phyloP scores from a whole-genome alignment of 1,140 invertebrate genomes.

The Helicoverpa armigera region DNA sequence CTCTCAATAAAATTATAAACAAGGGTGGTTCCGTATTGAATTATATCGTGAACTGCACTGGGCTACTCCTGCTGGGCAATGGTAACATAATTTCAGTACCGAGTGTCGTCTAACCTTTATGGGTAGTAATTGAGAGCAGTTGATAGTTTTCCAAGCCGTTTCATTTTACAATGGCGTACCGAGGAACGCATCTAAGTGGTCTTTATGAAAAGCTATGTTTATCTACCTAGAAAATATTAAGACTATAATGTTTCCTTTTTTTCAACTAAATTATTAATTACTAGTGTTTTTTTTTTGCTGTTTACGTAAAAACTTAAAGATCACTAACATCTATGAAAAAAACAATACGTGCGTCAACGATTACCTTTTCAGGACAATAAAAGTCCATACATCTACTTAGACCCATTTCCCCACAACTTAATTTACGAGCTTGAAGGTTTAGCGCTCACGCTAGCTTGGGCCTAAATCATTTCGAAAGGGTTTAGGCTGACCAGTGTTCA shows the following conservation, averaged over 20 bases:
- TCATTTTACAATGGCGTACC: constrained; percentile 13
- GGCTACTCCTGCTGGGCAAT: too few species aligned
- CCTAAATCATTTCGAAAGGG: constrained; percentile 8
- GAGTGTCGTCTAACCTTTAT: constrained; percentile 24
- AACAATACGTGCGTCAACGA: not conserved
- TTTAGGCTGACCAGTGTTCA: not conserved
- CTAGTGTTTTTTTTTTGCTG: not conserved
- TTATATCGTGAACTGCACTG: too few species aligned
- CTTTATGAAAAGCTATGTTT: not conserved
- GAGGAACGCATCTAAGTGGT: constrained; percentile 1
- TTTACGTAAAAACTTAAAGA: too few species aligned
- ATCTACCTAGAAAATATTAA: not conserved
- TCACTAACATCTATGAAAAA: not conserved
- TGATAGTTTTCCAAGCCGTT: constrained; percentile 31
- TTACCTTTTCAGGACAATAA: not conserved
- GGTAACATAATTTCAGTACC: constrained; percentile 47
- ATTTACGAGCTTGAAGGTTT: not conserved
- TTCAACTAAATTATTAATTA: not conserved
- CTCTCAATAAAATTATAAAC: too few species aligned
- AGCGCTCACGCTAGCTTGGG: not conserved
- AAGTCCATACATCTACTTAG: not conserved
- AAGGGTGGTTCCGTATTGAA: too few species aligned
- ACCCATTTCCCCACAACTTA: not conserved
- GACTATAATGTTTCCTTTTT: not conserved
- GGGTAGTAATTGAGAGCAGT: constrained; percentile 2